Percentiles rank a stretch among this genome's conserved stretches.
These are phyloP conservation scores for Trichogramma dendrolimi DNA, from an alignment of 2,888 invertebrate species.

Conservation along the genomic window DNA sequence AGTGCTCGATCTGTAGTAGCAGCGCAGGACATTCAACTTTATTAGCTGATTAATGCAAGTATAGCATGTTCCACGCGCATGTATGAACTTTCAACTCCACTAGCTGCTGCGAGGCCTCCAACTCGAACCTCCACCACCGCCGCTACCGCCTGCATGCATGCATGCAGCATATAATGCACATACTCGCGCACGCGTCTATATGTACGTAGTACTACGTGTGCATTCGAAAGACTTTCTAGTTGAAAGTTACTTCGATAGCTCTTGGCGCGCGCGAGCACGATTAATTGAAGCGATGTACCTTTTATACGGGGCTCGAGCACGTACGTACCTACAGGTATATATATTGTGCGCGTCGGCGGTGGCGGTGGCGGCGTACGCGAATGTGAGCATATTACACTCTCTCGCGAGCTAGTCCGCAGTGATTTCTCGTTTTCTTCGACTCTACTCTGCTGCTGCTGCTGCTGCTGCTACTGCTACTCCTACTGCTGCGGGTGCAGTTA, in stretches of 20 bases:
- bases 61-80: slow-evolving; percentile 18
- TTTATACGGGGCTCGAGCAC: slow-evolving; percentile 9
- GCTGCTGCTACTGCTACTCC: too few relatives aligned
- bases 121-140: too few relatives aligned
- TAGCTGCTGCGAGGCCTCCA: neutral
- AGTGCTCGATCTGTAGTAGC: too few relatives aligned
- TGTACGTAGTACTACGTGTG: neutral
- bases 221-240: neutral
- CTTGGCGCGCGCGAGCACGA: slow-evolving; percentile 6
- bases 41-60: slow-evolving; percentile 19
- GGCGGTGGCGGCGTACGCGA: too few relatives aligned
- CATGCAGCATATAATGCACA: too few relatives aligned
- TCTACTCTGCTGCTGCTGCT: neutral
- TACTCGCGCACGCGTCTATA: too few relatives aligned
- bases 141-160: too few relatives aligned
- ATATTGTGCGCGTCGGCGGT: too few relatives aligned
- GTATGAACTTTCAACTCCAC: neutral
- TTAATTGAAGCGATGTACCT: slow-evolving; percentile 25
- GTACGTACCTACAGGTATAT: too few relatives aligned
- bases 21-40: slow-evolving; percentile 5
- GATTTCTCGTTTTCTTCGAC: slow-evolving; percentile 14
- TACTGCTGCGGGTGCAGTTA: slow-evolving; percentile 4
- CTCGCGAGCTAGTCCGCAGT: too few relatives aligned
- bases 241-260: slow-evolving; percentile 20
- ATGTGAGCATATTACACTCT: too few relatives aligned